phyloP scores from a whole-genome alignment of 2,888 invertebrate species.

The Trachelus stipa region DNA sequence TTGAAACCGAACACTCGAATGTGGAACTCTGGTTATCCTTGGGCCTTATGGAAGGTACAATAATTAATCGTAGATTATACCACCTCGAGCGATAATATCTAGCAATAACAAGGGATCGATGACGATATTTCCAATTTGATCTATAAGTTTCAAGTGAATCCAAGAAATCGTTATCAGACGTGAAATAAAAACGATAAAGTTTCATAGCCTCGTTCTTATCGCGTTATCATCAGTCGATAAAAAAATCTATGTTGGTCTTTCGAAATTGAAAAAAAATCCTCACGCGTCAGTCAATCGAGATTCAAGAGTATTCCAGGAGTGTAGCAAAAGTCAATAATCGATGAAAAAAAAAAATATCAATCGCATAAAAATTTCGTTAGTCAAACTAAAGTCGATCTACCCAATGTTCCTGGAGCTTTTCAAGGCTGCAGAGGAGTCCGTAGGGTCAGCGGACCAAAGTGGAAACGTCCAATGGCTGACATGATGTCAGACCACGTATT shows the following conservation, averaged over 20 bases:
- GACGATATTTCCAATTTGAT: not conserved
- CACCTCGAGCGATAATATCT: conserved; percentile 12
- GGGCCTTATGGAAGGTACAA: conserved; percentile 15
- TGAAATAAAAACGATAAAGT: not conserved
- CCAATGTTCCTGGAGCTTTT: not conserved
- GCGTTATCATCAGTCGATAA: too few relatives aligned
- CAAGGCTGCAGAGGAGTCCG: not conserved
- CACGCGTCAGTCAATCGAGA: too few relatives aligned
- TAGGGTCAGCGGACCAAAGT: conserved; percentile 1
- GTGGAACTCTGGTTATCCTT: conserved; percentile 37
- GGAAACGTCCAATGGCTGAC: conserved; percentile 1
- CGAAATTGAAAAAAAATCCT: too few relatives aligned
- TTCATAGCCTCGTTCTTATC: too few relatives aligned
- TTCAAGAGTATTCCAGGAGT: too few relatives aligned
- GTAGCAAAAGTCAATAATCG: too few relatives aligned
- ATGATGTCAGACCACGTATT: conserved; percentile 2
- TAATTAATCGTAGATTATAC: conserved; percentile 17
- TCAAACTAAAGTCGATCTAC: too few relatives aligned
- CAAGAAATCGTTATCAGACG: not conserved
- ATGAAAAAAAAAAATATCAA: too few relatives aligned
- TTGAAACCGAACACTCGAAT: conserved; percentile 18
- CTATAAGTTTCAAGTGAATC: not conserved
- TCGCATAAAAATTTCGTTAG: too few relatives aligned
- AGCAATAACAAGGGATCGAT: not conserved
- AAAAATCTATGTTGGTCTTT: too few relatives aligned